Conservation (phyloP, 2,797 vertebrate species). For the Anolis apletophallus region DNA sequence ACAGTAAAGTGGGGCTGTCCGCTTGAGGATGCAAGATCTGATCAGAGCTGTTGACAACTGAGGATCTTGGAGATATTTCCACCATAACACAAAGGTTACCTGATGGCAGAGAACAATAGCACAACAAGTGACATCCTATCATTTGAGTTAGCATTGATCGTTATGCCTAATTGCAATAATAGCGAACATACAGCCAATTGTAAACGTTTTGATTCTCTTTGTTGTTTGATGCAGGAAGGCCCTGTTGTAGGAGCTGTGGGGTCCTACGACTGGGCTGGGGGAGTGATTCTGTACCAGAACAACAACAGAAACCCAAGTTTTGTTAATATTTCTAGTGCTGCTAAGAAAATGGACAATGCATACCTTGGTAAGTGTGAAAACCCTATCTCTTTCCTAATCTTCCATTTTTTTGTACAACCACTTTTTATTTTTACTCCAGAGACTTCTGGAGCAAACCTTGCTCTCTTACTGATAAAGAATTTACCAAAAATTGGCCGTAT, state of each 20-base stretch:
- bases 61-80: too few species aligned
- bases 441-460: neutral
- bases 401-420: neutral
- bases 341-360: constrained; percentile 19
- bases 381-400: neutral
- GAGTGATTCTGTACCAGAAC: constrained; percentile 6
- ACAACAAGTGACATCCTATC: too few species aligned
- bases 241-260: constrained; percentile 41
- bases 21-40: too few species aligned
- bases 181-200: neutral
- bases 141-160: neutral
- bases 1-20: too few species aligned
- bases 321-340: constrained; percentile 23
- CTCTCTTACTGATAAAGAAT: neutral
- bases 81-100: too few species aligned
- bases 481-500: neutral
- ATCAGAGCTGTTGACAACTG: too few species aligned
- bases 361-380: constrained; percentile 45
- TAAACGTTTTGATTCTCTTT: neutral
- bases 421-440: neutral
- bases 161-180: neutral
- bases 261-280: constrained; percentile 51
- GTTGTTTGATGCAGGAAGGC: neutral
- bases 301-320: neutral
- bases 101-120: too few species aligned